A percentile compares a stretch with the other conserved stretches of the same genome.
Evolutionary conservation across 1,140 invertebrate species (phyloP).

Genomic region (Grapholita molesta): DNA sequence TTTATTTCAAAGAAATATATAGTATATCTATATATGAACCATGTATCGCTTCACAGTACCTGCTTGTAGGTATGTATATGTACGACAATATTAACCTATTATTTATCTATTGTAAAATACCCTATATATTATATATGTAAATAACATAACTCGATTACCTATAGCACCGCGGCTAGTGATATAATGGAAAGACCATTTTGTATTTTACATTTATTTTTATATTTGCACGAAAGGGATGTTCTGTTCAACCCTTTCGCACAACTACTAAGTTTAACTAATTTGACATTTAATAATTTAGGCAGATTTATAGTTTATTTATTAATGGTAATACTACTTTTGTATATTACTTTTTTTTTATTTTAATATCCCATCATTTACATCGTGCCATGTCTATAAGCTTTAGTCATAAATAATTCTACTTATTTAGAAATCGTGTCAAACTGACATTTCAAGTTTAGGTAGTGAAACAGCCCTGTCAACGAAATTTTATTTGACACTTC

Average conservation of each 20-base stretch:
- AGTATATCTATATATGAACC: conserved; percentile 18
- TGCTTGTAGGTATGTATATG: conserved; percentile 54
- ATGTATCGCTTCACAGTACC: conserved; percentile 52
- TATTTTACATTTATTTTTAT: background rate
- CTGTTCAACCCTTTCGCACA: background rate
- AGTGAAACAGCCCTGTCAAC: background rate
- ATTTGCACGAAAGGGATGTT: background rate
- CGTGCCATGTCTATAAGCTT: conserved; percentile 13
- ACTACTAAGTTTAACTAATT: background rate
- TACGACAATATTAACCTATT: conserved; percentile 52
- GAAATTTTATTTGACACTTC: background rate
- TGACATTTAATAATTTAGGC: background rate
- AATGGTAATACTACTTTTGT: conserved; percentile 1
- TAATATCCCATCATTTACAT: background rate
- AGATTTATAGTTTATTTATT: background rate
- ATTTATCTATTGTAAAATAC: conserved; percentile 40
- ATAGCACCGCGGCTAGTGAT: background rate
- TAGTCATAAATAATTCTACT: background rate
- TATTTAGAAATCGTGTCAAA: no score
- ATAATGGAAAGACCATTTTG: background rate
- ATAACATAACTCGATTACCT: conserved; percentile 25
- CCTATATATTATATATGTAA: conserved; percentile 32
- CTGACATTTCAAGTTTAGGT: background rate
- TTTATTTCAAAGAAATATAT: conserved; percentile 18
- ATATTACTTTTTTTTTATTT: background rate